phyloP scores from a whole-genome alignment of 1,140 invertebrate species.

The Acromyrmex heyeri region DNA sequence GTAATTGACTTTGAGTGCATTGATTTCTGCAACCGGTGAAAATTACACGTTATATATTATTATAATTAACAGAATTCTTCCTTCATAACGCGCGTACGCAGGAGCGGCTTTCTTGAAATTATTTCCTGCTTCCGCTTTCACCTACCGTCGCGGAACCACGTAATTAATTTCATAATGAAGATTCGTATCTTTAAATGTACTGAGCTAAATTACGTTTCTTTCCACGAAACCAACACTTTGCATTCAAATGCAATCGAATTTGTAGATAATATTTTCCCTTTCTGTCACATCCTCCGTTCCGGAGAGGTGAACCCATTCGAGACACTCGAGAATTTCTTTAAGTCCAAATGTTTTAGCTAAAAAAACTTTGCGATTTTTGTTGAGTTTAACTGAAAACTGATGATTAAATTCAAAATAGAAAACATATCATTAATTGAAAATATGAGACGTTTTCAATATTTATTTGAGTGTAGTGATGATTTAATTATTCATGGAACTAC shows the following conservation, averaged over 20 bases:
- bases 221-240: neutral
- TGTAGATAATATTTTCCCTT: neutral
- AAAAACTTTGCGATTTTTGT: too few relatives aligned
- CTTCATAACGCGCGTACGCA: slow-evolving; percentile 14
- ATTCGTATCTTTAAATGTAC: slow-evolving; percentile 62
- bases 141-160: slow-evolving; percentile 56
- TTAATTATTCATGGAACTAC: too few relatives aligned
- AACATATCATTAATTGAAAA: too few relatives aligned
- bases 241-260: neutral
- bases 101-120: slow-evolving; percentile 66
- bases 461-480: too few relatives aligned
- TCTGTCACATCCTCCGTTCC: neutral
- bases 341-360: too few relatives aligned
- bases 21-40: neutral
- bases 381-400: too few relatives aligned
- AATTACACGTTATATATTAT: slow-evolving; percentile 55
- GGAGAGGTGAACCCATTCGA: neutral
- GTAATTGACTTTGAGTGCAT: neutral
- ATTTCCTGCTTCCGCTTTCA: slow-evolving; percentile 75
- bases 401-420: too few relatives aligned
- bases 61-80: slow-evolving; percentile 62
- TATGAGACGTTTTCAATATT: too few relatives aligned
- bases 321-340: neutral
- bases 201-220: slow-evolving; percentile 37
- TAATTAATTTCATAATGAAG: slow-evolving; percentile 71